phyloP scores from a whole-genome alignment of 1,140 invertebrate species.

The Brachionus asplanchnoidis region DNA sequence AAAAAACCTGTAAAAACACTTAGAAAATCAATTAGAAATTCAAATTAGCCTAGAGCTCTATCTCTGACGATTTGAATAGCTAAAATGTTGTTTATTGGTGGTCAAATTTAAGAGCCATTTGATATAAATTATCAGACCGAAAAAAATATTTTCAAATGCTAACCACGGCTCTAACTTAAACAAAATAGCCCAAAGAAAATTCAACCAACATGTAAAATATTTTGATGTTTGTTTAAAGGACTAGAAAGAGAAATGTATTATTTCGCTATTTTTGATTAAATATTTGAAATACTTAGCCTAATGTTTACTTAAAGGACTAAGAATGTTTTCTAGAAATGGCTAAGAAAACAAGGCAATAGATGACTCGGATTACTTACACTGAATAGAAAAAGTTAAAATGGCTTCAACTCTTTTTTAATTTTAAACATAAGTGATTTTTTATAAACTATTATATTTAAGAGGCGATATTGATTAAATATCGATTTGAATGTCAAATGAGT shows the following conservation, averaged over 20 bases:
- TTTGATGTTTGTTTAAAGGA: background rate
- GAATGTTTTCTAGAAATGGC: background rate
- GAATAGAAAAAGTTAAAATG: background rate
- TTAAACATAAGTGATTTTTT: background rate
- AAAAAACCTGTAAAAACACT: background rate
- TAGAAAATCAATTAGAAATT: background rate
- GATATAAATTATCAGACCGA: slow-evolving; percentile 1
- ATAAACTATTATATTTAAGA: background rate
- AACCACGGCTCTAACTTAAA: background rate
- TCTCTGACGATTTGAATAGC: background rate
- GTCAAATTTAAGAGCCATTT: background rate
- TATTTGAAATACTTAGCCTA: background rate
- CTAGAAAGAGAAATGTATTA: background rate
- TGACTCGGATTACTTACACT: background rate
- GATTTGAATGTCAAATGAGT: background rate
- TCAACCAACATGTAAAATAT: background rate
- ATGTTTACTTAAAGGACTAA: background rate
- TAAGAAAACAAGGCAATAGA: background rate
- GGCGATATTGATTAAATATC: background rate
- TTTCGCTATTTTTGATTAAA: slow-evolving; percentile 1
- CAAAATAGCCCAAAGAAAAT: background rate
- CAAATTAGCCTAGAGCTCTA: background rate
- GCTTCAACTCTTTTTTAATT: background rate
- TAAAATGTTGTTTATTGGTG: background rate
- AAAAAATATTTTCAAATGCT: background rate